Conservation (phyloP, 2,888 invertebrate species). For the Trypoxylon attenuatum region DNA sequence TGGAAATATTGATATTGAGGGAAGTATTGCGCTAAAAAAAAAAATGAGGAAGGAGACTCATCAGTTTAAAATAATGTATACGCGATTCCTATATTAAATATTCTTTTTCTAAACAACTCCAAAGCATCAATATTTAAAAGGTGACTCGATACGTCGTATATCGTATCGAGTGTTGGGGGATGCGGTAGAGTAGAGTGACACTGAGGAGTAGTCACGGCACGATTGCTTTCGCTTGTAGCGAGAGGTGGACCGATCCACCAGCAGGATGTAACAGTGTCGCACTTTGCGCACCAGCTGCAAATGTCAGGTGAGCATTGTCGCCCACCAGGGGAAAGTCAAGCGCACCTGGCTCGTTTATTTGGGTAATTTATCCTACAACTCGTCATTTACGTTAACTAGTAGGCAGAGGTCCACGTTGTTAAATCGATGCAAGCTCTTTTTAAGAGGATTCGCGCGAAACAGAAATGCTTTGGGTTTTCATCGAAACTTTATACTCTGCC, state of each 20-base stretch:
- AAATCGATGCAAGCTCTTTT: constrained; percentile 42
- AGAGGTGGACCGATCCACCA: constrained; percentile 19
- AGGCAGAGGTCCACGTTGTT: neutral
- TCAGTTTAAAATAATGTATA: too few relatives aligned
- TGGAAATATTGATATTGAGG: too few relatives aligned
- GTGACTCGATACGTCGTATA: too few relatives aligned
- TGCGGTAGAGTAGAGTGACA: constrained; percentile 17
- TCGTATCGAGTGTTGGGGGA: neutral
- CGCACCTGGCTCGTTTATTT: constrained; percentile 53
- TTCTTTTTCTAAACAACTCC: too few relatives aligned
- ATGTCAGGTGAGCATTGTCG: constrained; percentile 50
- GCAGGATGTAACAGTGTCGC: constrained; percentile 32
- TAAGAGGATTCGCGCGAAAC: neutral
- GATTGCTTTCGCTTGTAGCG: constrained; percentile 31
- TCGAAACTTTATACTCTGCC: neutral
- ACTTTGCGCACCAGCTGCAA: constrained; percentile 48
- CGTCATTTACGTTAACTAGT: constrained; percentile 41
- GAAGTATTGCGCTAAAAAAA: too few relatives aligned
- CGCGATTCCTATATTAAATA: too few relatives aligned
- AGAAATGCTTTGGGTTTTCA: neutral
- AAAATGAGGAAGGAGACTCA: too few relatives aligned
- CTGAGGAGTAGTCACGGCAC: constrained; percentile 13
- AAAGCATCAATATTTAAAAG: too few relatives aligned
- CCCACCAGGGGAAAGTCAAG: constrained; percentile 45
- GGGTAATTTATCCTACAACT: constrained; percentile 52